These are phyloP conservation scores for Dysmachus trigonus DNA, from an alignment of 2,888 invertebrate genomes.

Conservation along the genomic window DNA sequence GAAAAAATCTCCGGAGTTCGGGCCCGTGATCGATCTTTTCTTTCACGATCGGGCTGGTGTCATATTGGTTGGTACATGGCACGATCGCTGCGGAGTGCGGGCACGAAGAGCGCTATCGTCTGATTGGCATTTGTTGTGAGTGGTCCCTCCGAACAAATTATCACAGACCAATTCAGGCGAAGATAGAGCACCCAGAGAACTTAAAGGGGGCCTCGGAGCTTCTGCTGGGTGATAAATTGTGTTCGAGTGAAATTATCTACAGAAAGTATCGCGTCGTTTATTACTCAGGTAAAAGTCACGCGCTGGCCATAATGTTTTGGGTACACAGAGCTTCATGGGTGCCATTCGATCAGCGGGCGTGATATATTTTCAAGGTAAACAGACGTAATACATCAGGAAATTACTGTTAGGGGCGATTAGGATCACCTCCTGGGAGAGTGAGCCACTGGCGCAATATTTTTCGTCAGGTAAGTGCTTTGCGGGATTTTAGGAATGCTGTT, in stretches of 20 bases:
- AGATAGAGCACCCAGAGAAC: neutral
- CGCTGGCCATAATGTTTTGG: neutral
- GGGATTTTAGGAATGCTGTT: neutral
- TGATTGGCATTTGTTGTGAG: conserved; percentile 10
- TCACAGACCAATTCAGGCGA: neutral
- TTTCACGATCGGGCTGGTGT: conserved; percentile 32
- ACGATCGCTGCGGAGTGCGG: neutral
- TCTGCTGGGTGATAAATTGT: conserved; percentile 32
- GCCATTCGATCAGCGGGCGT: neutral
- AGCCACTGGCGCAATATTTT: neutral
- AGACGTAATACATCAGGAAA: conserved; percentile 10
- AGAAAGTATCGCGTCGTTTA: conserved; percentile 4
- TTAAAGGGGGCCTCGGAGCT: neutral
- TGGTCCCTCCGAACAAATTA: conserved; percentile 24
- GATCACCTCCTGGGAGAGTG: conserved; percentile 12
- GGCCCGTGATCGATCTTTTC: conserved; percentile 27
- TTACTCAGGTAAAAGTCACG: conserved; percentile 23
- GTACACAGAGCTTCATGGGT: conserved; percentile 22
- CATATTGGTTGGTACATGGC: conserved; percentile 9
- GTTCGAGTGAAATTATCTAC: neutral
- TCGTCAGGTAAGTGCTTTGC: neutral
- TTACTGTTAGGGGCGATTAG: conserved; percentile 14
- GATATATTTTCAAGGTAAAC: conserved; percentile 19
- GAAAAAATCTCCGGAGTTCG: neutral
- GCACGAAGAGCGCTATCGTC: neutral